These are phyloP conservation scores for Amphipoea oculea DNA, from an alignment of 2,888 invertebrate species.

Conservation along the genomic window DNA sequence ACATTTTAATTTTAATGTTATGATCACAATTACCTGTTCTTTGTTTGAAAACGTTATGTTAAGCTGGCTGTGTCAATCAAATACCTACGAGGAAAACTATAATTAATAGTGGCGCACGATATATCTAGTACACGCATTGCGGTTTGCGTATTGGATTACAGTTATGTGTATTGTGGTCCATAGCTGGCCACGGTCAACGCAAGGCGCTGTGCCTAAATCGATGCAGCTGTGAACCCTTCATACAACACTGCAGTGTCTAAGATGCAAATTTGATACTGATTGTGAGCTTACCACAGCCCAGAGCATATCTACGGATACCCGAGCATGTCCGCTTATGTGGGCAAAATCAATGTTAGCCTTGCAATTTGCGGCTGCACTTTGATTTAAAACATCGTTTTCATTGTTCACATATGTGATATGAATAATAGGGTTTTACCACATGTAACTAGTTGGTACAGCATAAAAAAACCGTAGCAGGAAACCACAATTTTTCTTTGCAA, in stretches of 20 bases:
- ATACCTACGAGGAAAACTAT: conserved; percentile 53
- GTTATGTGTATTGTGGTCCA: conserved; percentile 69
- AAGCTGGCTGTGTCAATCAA: conserved; percentile 41
- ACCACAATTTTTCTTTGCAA: not conserved
- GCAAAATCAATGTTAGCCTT: conserved; percentile 30
- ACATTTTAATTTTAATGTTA: conserved; percentile 7
- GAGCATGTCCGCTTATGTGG: conserved; percentile 21
- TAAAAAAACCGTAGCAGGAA: not conserved
- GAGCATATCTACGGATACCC: not conserved
- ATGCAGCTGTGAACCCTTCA: conserved; percentile 55
- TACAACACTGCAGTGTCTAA: conserved; percentile 44
- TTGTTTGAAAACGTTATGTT: conserved; percentile 31
- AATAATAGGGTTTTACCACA: not conserved
- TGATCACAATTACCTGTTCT: not conserved
- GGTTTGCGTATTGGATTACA: conserved; percentile 74
- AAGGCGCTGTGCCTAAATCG: conserved; percentile 62
- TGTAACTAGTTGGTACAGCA: no score
- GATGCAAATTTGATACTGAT: not conserved
- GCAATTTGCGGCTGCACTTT: not conserved
- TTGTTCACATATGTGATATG: not conserved
- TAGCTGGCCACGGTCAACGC: conserved; percentile 69
- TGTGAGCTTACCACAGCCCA: not conserved
- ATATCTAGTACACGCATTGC: conserved; percentile 65
- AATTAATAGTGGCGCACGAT: conserved; percentile 52
- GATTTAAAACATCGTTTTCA: conserved; percentile 1